Percentiles rank a stretch among this genome's conserved stretches.
Conservation (phyloP, 2,113 vertebrate species). For the Dinomys branickii region DNA sequence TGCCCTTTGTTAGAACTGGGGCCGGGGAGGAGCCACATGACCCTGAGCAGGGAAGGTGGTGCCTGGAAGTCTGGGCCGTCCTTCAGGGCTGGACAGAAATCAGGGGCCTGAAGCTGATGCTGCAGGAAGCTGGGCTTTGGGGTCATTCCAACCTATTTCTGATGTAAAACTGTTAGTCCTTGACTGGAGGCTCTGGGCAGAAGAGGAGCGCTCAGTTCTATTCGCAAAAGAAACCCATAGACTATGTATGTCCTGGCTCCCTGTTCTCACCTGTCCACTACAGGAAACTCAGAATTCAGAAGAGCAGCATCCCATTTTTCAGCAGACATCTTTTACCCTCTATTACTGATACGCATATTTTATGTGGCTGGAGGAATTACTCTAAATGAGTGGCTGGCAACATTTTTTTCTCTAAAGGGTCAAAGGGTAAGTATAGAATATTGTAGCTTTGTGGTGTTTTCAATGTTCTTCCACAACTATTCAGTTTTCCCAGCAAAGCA, state of each 20-base stretch:
- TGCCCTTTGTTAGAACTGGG: conserved; percentile 59
- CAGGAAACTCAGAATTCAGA: background rate
- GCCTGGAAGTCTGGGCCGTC: conserved; percentile 17
- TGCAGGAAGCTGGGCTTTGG: background rate
- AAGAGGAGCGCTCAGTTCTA: background rate
- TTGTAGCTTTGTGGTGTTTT: background rate
- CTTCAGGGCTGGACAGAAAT: conserved; percentile 5
- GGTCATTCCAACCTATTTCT: conserved; percentile 43
- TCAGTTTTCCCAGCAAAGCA: background rate
- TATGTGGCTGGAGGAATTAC: background rate
- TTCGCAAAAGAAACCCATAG: background rate
- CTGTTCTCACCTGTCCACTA: background rate
- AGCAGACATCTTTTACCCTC: background rate
- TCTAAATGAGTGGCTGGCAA: background rate
- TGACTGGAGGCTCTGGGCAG: background rate
- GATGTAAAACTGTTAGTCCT: background rate
- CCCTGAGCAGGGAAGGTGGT: background rate
- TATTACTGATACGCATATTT: background rate
- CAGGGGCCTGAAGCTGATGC: background rate
- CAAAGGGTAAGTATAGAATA: background rate
- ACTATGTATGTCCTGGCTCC: background rate
- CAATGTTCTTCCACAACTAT: background rate
- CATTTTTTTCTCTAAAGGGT: background rate
- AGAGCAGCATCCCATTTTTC: background rate
- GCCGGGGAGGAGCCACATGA: background rate